Conservation (phyloP, 2,888 invertebrate genomes). For the Drosophila putrida region DNA sequence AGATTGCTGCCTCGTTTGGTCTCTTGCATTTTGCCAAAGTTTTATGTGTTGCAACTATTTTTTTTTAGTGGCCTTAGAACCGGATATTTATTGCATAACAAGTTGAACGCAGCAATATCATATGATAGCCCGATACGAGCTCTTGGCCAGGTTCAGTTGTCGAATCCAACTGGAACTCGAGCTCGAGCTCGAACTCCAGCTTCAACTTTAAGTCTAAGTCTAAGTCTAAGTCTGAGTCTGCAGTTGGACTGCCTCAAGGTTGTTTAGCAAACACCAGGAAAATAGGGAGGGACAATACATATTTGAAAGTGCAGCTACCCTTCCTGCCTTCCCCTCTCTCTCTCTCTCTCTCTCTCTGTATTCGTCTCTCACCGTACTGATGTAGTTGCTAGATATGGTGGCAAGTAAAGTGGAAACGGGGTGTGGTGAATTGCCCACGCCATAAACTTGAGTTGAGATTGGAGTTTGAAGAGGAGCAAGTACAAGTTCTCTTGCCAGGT, state of each 20-base stretch:
- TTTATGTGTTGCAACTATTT: conserved; percentile 36
- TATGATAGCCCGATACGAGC: conserved; percentile 48
- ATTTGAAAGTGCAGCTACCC: conserved; percentile 48
- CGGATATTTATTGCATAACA: conserved; percentile 83
- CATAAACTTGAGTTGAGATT: conserved; percentile 15
- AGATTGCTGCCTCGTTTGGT: conserved; percentile 11
- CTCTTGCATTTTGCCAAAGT: conserved; percentile 39
- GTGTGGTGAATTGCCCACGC: conserved; percentile 66
- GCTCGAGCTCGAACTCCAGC: not conserved
- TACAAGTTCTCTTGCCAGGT: conserved; percentile 32
- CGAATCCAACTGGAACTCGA: not conserved
- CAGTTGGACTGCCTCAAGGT: conserved; percentile 24
- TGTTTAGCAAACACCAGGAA: conserved; percentile 1
- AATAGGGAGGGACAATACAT: conserved; percentile 11
- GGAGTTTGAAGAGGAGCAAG: conserved; percentile 17
- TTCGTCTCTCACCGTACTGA: conserved; percentile 22
- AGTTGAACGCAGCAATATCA: conserved; percentile 63
- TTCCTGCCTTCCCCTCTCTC: not conserved
- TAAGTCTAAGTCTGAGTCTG: conserved; percentile 23
- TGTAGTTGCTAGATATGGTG: conserved; percentile 42
- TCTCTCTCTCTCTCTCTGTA: too few species aligned
- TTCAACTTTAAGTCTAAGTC: conserved; percentile 7
- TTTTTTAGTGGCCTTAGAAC: conserved; percentile 52
- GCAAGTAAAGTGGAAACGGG: conserved; percentile 59
- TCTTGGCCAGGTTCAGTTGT: conserved; percentile 7